A percentile compares a stretch with the other conserved stretches of the same genome.
phyloP scores from a whole-genome alignment of 2,797 vertebrate genomes.

The Karalla daura region DNA sequence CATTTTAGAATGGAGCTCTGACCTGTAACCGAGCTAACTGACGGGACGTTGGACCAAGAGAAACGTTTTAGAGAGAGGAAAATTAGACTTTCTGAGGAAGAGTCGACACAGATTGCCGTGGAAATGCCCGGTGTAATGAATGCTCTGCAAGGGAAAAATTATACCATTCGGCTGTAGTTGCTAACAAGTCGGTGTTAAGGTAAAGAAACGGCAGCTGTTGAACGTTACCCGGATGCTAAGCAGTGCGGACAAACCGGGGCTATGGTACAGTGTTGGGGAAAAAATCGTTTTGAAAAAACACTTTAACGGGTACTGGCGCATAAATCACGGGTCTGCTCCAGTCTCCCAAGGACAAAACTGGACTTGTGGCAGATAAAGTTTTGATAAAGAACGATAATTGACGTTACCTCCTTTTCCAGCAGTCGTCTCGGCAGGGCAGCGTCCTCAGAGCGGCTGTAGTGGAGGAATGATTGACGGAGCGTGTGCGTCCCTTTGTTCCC shows the following conservation, averaged over 20 bases:
- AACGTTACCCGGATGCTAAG: conserved; percentile 57
- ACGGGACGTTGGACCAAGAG: conserved; percentile 25
- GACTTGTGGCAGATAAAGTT: conserved; percentile 27
- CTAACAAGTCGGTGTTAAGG: conserved; percentile 34
- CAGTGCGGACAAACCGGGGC: conserved; percentile 36
- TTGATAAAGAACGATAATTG: background rate
- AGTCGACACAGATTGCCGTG: no score
- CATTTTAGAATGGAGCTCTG: conserved; percentile 33
- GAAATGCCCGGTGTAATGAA: no score
- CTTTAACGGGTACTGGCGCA: conserved; percentile 1
- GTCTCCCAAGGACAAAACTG: conserved; percentile 9
- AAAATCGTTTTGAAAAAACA: conserved; percentile 25
- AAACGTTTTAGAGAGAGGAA: background rate
- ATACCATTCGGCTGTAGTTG: conserved; percentile 24
- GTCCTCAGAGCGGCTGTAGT: conserved; percentile 59
- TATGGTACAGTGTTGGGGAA: conserved; percentile 30
- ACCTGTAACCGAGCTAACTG: conserved; percentile 37
- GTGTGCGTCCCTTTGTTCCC: conserved; percentile 16
- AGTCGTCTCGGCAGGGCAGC: conserved; percentile 32
- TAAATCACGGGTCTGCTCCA: background rate
- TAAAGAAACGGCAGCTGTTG: conserved; percentile 30
- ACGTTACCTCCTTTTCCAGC: conserved; percentile 57
- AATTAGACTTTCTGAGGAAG: no score
- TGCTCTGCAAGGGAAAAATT: no score
- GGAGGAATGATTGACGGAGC: conserved; percentile 26